A percentile compares a stretch with the other conserved stretches of the same genome.
These are phyloP conservation scores for Marronus borbonicus DNA, from an alignment of 2,888 invertebrate species.

Conservation along the genomic window DNA sequence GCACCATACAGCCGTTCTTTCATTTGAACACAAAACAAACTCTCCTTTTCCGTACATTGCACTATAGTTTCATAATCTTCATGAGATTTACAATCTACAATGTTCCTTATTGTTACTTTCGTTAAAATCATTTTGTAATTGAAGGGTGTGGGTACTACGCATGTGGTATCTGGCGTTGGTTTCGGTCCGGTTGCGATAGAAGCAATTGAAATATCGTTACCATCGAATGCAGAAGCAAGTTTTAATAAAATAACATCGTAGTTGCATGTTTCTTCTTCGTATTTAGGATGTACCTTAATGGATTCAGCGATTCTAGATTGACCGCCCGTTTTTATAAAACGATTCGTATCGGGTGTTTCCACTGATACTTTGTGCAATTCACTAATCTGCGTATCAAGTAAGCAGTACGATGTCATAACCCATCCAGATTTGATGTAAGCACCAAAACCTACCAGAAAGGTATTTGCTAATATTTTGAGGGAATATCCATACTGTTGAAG, in stretches of 20 bases:
- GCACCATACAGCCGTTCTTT: constrained; percentile 2
- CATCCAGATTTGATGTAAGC: constrained; percentile 4
- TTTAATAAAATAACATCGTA: constrained; percentile 18
- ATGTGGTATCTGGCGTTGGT: background rate
- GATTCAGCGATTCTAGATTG: background rate
- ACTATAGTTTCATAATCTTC: background rate
- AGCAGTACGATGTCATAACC: constrained; percentile 9
- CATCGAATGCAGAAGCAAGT: background rate
- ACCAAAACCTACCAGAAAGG: constrained; percentile 15
- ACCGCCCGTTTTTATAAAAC: background rate
- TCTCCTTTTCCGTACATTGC: background rate
- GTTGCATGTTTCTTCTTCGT: constrained; percentile 4
- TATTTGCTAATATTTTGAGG: constrained; percentile 9
- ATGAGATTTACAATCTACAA: constrained; percentile 2
- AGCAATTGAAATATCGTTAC: background rate
- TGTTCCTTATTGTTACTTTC: background rate
- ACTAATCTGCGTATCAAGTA: background rate
- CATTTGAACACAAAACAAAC: constrained; percentile 5
- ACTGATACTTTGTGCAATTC: constrained; percentile 5
- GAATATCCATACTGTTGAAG: background rate
- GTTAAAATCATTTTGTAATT: background rate
- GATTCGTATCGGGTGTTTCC: background rate
- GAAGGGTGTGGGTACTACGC: constrained; percentile 5
- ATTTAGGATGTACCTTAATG: constrained; percentile 18
- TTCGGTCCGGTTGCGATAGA: background rate